These are phyloP conservation scores for Catocala fraxini DNA, from an alignment of 2,888 invertebrate genomes.

Conservation along the genomic window DNA sequence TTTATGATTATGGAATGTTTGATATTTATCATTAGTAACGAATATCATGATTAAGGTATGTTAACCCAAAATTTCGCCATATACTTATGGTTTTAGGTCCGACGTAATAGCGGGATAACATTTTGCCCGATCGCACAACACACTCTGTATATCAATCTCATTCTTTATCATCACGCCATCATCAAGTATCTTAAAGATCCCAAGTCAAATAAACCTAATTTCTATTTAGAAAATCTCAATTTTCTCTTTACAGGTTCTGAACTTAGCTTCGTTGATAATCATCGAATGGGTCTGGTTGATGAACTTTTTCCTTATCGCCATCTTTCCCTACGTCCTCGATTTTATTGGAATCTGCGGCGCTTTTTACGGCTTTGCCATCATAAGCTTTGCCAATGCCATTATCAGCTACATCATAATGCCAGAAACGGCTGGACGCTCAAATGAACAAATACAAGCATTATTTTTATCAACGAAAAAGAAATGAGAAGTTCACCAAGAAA, in stretches of 20 bases:
- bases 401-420: conserved; percentile 69
- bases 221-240: neutral
- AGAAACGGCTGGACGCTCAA: conserved; percentile 81
- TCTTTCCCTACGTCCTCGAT: conserved; percentile 69
- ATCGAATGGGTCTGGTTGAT: conserved; percentile 78
- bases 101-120: too few relatives aligned
- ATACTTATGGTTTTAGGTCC: too few relatives aligned
- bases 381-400: conserved; percentile 60
- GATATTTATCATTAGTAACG: too few relatives aligned
- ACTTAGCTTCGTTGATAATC: conserved; percentile 72
- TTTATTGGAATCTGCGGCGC: conserved; percentile 68
- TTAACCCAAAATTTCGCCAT: too few relatives aligned
- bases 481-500: too few relatives aligned
- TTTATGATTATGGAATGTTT: too few relatives aligned
- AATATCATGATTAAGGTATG: too few relatives aligned
- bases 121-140: too few relatives aligned
- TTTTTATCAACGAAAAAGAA: conserved; percentile 20
- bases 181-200: too few relatives aligned
- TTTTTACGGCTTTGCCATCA: conserved; percentile 73
- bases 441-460: conserved; percentile 68
- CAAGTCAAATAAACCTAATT: too few relatives aligned
- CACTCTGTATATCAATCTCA: too few relatives aligned
- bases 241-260: conserved; percentile 65
- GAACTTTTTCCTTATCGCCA: conserved; percentile 74
- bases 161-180: too few relatives aligned